Base-by-base conservation (phyloP, 2,888 invertebrate genomes). In the Nebria brevicollis region DNA sequence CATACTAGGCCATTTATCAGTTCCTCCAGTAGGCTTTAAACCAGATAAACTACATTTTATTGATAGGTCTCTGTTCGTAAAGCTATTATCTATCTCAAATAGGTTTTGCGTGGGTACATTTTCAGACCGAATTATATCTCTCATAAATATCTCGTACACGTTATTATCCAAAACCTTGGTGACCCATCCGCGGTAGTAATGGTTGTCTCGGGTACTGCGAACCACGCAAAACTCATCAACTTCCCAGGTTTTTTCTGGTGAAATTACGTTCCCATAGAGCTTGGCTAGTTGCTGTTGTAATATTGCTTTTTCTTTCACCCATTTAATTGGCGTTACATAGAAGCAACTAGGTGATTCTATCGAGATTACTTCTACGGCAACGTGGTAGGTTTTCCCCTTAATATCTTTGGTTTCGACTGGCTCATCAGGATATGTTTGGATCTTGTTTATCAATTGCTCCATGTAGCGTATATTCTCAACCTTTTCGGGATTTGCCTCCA, bases 21-120 rank as follows among this genome's bases (percentile, higher is more conserved):
- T 90, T 0, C 92, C 93, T 0, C 94, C 94, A 0, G 94, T 94
- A 0, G 96, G 94, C 34, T 90, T 88, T 10, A 96, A 91, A 25
- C 94, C 94, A 1, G 92, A 92, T 75, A 97, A 87, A 86, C 94
- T 93, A 83, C 96, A 94, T 83, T 92, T 92, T 26, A 93, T 89
- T 0, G 93, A 92, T 0, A 92, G 92, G 82, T 92, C 91, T 0
- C 91, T 91, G 0, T 91, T 87, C 0, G 87, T 86, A 83, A 94
- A 94, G 8, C 90, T 87, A 0, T 88, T 85, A 11, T 90, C 86
- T 4, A 95, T 88, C 1, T 90, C 88, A 75, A 90, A 91, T 20
- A 95, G 87, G 73, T 89, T 87, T 1, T 88, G 85, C 0, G 86
- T 76, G 0, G 88, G 86, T 13, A 94, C 89, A 0, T 88, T 89